phyloP scores from a whole-genome alignment of 2,888 invertebrate species.

The Ctena decussata region DNA sequence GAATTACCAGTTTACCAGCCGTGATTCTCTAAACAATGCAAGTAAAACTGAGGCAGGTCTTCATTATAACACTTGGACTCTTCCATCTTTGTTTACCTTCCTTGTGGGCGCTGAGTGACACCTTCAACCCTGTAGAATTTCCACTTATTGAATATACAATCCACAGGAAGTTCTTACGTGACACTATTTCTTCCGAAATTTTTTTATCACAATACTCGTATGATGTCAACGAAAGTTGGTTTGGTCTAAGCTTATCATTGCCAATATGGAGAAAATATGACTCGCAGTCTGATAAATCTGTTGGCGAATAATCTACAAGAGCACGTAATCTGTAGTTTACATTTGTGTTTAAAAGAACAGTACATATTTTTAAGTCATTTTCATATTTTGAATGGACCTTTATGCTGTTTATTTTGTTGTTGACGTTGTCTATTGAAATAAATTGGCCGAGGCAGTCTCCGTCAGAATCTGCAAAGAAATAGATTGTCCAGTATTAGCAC shows the following conservation, averaged over 20 bases:
- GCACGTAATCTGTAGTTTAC: neutral
- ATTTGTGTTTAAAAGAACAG: neutral
- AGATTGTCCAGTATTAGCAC: too few relatives aligned
- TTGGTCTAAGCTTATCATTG: constrained; percentile 63
- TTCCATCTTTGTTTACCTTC: constrained; percentile 6
- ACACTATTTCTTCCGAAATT: constrained; percentile 71
- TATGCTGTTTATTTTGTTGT: neutral
- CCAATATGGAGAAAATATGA: constrained; percentile 58
- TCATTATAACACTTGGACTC: too few relatives aligned
- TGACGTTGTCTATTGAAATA: neutral
- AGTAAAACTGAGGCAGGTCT: too few relatives aligned
- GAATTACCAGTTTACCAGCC: too few relatives aligned
- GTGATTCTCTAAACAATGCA: too few relatives aligned
- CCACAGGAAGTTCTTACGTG: constrained; percentile 70
- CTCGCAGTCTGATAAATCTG: neutral
- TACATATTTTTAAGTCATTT: neutral
- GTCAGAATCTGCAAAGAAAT: neutral
- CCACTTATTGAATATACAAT: constrained; percentile 45
- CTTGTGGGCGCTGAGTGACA: neutral
- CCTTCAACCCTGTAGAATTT: neutral
- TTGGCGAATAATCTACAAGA: neutral
- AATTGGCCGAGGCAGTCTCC: neutral
- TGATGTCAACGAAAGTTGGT: constrained; percentile 67
- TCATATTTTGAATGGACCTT: neutral
- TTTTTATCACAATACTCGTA: constrained; percentile 68